Base-by-base conservation (phyloP, 2,113 vertebrate genomes). In the Glareola pratincola region DNA sequence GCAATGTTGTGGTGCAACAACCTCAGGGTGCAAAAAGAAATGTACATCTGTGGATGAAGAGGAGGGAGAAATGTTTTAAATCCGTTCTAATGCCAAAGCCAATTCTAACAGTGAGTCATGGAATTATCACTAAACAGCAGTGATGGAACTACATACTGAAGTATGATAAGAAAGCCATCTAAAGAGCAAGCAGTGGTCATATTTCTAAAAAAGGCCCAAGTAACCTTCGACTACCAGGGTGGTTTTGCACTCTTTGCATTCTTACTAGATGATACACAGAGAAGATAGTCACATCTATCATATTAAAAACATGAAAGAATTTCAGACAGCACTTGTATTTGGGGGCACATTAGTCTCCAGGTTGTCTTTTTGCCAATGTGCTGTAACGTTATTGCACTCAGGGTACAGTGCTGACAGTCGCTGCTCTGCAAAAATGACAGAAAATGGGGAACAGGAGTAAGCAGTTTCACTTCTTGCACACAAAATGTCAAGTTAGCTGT, bases 261-360 rank as follows among this genome's bases (percentile, higher is more conserved):
- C 88, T 85, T 90, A 41, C 41, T 57, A 88, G 94, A 91, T 95
- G 93, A 92, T 80, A 30, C 80, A 89, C 64, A 81, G 62, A 90
- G 53, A 94, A 94, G 64, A 90, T 50, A 89, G 63, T 19, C 88
- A 41, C 48, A 88, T 92, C 95, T 94, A 94, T 97, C 59, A 86
- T 94, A 94, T 88, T 82, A 94, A 94, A 94, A 96, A 94, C 63
- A 89, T 93, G 78, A 94, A 94, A 93, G 77, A 71, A 87, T 94
- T 92, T 88, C 87, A 93, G 78, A 84, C 43, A 83, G 45, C 50
- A 27, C 47, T 90, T 94, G 41, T 80, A n/a, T 95, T 87, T 94
- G 92, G 81, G 86, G 87, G 39, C 71, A 77, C 15, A 14, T 63
- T 80, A 88, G 68, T 96, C 92, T 95, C 63, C 29, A 92, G 89